Conservation (phyloP, 2,888 invertebrate genomes). For the Cerastis rubricosa region DNA sequence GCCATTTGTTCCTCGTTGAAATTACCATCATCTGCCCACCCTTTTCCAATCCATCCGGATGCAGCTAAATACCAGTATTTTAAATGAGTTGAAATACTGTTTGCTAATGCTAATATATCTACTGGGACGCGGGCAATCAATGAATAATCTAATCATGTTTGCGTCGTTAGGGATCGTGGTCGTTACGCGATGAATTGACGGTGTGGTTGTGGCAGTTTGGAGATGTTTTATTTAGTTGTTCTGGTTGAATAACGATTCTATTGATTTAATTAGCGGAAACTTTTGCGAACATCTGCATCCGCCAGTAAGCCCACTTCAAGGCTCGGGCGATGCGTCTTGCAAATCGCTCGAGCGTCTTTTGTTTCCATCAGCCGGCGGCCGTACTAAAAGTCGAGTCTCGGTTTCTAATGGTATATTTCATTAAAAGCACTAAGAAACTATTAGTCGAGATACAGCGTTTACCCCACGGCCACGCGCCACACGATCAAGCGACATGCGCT, state of each 20-base stretch:
- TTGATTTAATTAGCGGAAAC: neutral
- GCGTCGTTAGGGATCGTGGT: slow-evolving; percentile 13
- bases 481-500: neutral
- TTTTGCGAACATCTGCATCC: neutral
- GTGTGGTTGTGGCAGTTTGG: neutral
- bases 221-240: slow-evolving; percentile 13
- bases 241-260: neutral
- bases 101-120: neutral
- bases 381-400: neutral
- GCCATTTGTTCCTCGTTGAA: too few relatives aligned
- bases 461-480: neutral
- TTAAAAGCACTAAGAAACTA: neutral
- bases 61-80: neutral
- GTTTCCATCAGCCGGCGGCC: neutral
- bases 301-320: neutral
- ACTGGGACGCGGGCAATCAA: slow-evolving; percentile 39
- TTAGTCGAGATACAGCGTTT: neutral
- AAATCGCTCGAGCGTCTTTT: neutral
- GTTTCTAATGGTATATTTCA: too few relatives aligned
- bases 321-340: neutral
- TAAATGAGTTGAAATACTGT: neutral
- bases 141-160: slow-evolving; percentile 54
- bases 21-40: too few relatives aligned
- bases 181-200: slow-evolving; percentile 35
- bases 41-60: too few relatives aligned